Percentiles rank a stretch among this genome's conserved stretches.
Conservation (phyloP, 2,888 invertebrate genomes). For the Desoria tigrina region DNA sequence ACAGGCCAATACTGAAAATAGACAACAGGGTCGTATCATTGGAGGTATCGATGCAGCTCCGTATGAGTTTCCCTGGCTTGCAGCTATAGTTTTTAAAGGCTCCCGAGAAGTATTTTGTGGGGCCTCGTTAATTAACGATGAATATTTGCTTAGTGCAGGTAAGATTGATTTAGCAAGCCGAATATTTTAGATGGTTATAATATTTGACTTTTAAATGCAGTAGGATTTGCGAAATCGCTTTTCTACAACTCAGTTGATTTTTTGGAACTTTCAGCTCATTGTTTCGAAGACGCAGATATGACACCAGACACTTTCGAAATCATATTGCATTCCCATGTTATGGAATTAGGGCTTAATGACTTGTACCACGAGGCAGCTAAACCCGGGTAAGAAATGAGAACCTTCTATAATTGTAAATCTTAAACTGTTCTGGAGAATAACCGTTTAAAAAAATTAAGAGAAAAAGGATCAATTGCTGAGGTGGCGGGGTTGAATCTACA, state of each 20-base stretch:
- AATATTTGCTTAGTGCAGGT: slow-evolving; percentile 16
- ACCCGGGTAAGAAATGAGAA: slow-evolving; percentile 5
- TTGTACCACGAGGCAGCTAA: neutral
- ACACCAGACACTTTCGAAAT: slow-evolving; percentile 14
- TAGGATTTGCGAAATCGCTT: too few species aligned
- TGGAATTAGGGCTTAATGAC: slow-evolving; percentile 18
- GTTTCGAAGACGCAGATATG: slow-evolving; percentile 1
- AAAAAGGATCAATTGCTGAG: neutral
- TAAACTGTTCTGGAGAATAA: neutral
- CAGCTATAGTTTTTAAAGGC: slow-evolving; percentile 9
- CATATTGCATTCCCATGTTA: slow-evolving; percentile 15
- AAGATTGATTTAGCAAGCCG: too few species aligned
- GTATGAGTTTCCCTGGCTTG: slow-evolving; percentile 28
- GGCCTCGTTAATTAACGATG: neutral
- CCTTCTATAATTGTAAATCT: neutral
- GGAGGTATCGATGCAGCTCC: slow-evolving; percentile 14
- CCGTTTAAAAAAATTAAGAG: neutral
- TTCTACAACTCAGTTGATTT: too few species aligned
- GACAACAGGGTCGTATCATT: slow-evolving; percentile 18
- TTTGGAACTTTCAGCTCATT: slow-evolving; percentile 13
- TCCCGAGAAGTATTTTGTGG: slow-evolving; percentile 2
- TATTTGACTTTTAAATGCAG: too few species aligned
- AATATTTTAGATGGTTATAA: too few species aligned
- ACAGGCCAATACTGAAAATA: too few species aligned
- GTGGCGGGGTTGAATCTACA: slow-evolving; percentile 2